These are phyloP conservation scores for Taurulus bubalis DNA, from an alignment of 2,113 vertebrate genomes.

Conservation along the genomic window DNA sequence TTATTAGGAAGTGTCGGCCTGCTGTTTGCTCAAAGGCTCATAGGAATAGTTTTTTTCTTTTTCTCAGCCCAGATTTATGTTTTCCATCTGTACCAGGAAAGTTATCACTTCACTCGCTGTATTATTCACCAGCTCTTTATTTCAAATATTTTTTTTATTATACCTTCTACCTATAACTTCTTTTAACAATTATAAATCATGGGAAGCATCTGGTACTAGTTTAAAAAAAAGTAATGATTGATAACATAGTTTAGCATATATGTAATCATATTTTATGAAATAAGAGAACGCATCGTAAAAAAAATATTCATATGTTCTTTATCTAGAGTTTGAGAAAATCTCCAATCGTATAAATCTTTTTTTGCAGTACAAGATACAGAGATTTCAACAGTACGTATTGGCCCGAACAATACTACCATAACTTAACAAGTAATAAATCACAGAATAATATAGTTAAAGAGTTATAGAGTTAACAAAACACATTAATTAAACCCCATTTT, in stretches of 20 bases:
- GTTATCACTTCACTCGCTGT: not conserved
- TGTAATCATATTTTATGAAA: not conserved
- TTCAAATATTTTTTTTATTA: not conserved
- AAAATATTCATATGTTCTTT: not conserved
- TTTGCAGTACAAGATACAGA: not conserved
- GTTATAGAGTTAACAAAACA: not conserved
- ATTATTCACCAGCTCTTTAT: not conserved
- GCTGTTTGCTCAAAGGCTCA: not conserved
- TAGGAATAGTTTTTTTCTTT: not conserved
- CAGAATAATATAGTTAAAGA: not conserved
- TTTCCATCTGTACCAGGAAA: not conserved
- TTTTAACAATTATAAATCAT: not conserved
- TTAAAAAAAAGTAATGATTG: not conserved
- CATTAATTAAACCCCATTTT: not conserved
- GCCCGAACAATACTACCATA: not conserved
- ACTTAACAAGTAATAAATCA: not conserved
- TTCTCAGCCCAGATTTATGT: not conserved
- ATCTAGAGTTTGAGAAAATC: not conserved
- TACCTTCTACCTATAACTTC: too few relatives aligned
- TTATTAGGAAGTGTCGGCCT: not conserved
- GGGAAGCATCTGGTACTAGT: not conserved
- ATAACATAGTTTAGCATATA: not conserved
- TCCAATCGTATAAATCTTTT: not conserved
- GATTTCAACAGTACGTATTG: not conserved
- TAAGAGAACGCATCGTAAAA: not conserved